Conservation (phyloP, 2,113 vertebrate species). For the Daboia siamensis region DNA sequence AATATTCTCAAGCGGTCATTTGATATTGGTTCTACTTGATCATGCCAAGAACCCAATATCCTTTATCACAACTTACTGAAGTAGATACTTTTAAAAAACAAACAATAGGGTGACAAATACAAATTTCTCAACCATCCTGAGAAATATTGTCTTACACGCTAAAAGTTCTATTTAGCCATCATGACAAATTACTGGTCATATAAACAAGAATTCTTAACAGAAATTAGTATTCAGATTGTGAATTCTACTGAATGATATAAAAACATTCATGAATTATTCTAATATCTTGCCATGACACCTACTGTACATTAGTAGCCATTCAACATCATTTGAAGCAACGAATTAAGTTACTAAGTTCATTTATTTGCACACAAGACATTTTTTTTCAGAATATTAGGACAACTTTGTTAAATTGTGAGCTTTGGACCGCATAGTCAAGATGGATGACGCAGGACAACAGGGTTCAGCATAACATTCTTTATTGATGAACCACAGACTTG, state of each 20-base stretch:
- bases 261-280: background rate
- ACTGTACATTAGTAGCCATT: background rate
- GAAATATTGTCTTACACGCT: background rate
- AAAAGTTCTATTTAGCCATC: background rate
- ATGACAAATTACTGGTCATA: background rate
- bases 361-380: background rate
- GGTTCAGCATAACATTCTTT: too few relatives aligned
- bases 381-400: background rate
- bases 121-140: background rate
- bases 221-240: background rate
- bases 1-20: background rate
- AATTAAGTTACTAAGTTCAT: background rate
- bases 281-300: background rate
- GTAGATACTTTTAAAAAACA: background rate
- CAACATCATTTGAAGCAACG: background rate
- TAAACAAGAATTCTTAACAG: background rate
- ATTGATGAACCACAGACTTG: too few relatives aligned
- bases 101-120: background rate
- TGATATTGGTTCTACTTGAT: background rate
- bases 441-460: too few relatives aligned
- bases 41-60: background rate
- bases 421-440: too few relatives aligned
- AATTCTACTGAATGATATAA: background rate
- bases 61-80: background rate
- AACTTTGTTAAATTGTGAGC: too few relatives aligned